A percentile compares a stretch with the other conserved stretches of the same genome.
phyloP scores from a whole-genome alignment of 2,113 vertebrate species.

The Istiophorus platypterus region DNA sequence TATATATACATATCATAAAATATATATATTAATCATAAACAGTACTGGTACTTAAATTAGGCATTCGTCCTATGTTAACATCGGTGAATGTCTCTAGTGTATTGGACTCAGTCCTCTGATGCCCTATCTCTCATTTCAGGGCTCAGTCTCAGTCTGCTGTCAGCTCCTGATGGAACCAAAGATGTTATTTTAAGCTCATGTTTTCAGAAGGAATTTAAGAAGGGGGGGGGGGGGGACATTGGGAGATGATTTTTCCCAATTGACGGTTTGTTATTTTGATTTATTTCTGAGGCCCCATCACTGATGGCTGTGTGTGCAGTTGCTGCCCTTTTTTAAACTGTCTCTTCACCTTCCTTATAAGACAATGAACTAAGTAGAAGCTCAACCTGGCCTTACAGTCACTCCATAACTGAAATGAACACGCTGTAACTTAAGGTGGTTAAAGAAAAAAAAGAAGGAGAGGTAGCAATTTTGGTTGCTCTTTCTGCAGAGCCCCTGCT shows the following conservation, averaged over 20 bases:
- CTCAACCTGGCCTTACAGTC: neutral
- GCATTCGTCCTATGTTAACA: constrained; percentile 21
- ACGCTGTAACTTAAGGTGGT: neutral
- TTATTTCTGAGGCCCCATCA: constrained; percentile 11
- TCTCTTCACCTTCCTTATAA: neutral
- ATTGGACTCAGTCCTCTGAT: constrained; percentile 9
- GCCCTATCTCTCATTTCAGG: constrained; percentile 27
- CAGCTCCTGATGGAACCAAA: constrained; percentile 33
- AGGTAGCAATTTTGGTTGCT: constrained; percentile 13
- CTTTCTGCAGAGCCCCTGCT: constrained; percentile 18
- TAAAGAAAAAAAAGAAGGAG: neutral
- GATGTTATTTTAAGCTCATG: constrained; percentile 51
- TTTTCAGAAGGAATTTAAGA: constrained; percentile 48
- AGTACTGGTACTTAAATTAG: constrained; percentile 19
- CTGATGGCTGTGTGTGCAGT: neutral
- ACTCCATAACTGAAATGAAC: constrained; percentile 8
- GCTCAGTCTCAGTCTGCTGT: constrained; percentile 2
- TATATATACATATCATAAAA: neutral
- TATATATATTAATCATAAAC: neutral
- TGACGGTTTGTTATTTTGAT: constrained; percentile 39
- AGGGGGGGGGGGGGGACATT: constrained; percentile 14
- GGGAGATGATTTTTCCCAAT: constrained; percentile 25
- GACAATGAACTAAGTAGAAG: constrained; percentile 27
- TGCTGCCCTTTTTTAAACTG: constrained; percentile 25
- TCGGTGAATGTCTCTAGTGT: constrained; percentile 32